A percentile compares a stretch with the other conserved stretches of the same genome.
Conservation (phyloP, 2,797 vertebrate genomes). For the Propithecus perrieri region DNA sequence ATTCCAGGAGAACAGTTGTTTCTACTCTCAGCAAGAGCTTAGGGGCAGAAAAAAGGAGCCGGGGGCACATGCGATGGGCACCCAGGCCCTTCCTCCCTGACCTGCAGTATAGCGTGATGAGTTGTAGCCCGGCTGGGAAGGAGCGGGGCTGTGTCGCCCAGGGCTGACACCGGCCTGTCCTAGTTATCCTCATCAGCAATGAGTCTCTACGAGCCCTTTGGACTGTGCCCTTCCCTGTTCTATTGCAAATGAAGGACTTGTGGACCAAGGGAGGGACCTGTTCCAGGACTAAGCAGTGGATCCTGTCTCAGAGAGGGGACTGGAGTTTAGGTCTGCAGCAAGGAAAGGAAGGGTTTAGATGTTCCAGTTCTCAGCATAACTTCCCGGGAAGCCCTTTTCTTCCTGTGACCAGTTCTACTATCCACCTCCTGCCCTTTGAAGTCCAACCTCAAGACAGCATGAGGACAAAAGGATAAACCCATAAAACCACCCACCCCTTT, state of each 20-base stretch:
- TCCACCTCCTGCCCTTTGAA: neutral
- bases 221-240: neutral
- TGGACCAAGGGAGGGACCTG: neutral
- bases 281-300: neutral
- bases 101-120: neutral
- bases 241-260: slow-evolving; percentile 25
- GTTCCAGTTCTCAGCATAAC: neutral
- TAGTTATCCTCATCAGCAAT: neutral
- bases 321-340: neutral
- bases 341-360: neutral
- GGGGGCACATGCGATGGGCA: neutral
- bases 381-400: neutral
- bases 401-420: neutral
- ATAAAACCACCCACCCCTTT: neutral
- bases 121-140: neutral
- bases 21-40: neutral
- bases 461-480: neutral
- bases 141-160: neutral
- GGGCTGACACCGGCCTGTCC: neutral
- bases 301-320: neutral
- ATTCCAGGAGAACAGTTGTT: slow-evolving; percentile 10
- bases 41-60: neutral
- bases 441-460: neutral
- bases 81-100: neutral
- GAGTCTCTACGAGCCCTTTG: neutral